Conservation (phyloP, 2,113 vertebrate genomes). For the Hassar affinis region DNA sequence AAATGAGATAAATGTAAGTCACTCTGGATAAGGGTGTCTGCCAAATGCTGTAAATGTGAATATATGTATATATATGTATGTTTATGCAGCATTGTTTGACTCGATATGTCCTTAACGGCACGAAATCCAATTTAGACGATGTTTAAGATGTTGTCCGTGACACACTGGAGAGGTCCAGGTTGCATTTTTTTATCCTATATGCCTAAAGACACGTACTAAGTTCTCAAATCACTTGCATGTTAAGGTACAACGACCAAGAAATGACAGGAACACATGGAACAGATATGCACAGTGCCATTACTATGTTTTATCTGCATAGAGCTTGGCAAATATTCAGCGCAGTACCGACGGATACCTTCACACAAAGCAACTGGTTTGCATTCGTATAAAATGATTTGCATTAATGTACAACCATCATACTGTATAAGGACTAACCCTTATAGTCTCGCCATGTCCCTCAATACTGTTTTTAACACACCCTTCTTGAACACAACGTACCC, state of each 20-base stretch:
- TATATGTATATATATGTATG: too few species aligned
- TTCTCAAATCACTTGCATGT: slow-evolving; percentile 3
- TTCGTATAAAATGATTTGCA: background rate
- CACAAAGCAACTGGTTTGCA: slow-evolving; percentile 26
- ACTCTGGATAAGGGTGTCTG: too few species aligned
- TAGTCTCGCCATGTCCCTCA: background rate
- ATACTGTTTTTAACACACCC: slow-evolving; percentile 25
- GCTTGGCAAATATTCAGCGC: slow-evolving; percentile 1
- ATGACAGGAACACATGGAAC: slow-evolving; percentile 1
- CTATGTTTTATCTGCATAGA: slow-evolving; percentile 49
- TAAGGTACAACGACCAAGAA: slow-evolving; percentile 16
- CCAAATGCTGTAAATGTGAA: too few species aligned
- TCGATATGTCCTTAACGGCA: slow-evolving; percentile 69
- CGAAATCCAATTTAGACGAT: slow-evolving; percentile 67
- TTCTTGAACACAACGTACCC: background rate
- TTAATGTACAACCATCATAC: background rate
- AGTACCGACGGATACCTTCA: slow-evolving; percentile 8
- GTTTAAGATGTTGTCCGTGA: slow-evolving; percentile 11
- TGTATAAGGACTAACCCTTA: background rate
- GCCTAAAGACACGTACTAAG: slow-evolving; percentile 1
- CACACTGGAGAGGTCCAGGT: background rate
- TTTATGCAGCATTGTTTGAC: slow-evolving; percentile 68
- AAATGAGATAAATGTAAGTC: too few species aligned
- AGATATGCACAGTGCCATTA: slow-evolving; percentile 34
- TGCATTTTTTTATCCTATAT: background rate